Percentiles rank a stretch among this genome's conserved stretches.
phyloP scores from a whole-genome alignment of 2,113 vertebrate species.

The Eolophus roseicapilla region DNA sequence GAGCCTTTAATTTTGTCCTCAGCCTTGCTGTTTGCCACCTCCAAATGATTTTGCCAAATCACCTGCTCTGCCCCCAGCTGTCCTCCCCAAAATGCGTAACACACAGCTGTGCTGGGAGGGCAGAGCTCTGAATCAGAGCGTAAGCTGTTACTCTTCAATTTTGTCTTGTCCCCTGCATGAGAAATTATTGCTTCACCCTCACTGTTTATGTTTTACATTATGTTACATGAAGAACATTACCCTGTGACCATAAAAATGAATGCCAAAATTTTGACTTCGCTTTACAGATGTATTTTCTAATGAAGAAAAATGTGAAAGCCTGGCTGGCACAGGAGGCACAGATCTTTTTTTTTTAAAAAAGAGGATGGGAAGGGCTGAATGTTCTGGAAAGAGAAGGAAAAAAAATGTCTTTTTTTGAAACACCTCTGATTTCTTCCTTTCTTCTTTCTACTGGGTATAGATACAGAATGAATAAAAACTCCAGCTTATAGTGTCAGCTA shows the following conservation, averaged over 20 bases:
- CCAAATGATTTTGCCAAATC: slow-evolving; percentile 58
- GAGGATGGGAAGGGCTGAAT: slow-evolving; percentile 39
- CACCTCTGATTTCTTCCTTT: slow-evolving; percentile 32
- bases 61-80: slow-evolving; percentile 37
- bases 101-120: neutral
- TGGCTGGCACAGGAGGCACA: neutral
- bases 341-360: slow-evolving; percentile 59
- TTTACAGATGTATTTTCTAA: slow-evolving; percentile 72
- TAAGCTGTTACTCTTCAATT: neutral
- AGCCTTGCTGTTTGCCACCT: neutral
- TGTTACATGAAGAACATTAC: slow-evolving; percentile 49
- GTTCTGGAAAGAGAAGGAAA: slow-evolving; percentile 34
- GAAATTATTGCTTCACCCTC: slow-evolving; percentile 42
- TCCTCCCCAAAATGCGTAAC: slow-evolving; percentile 15
- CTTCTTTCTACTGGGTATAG: neutral
- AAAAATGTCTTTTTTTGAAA: neutral
- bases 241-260: slow-evolving; percentile 62
- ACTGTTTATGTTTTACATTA: slow-evolving; percentile 24
- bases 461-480: slow-evolving; percentile 58
- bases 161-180: slow-evolving; percentile 19
- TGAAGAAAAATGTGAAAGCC: slow-evolving; percentile 69
- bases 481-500: slow-evolving; percentile 8
- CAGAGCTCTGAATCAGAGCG: neutral
- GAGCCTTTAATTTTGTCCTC: slow-evolving; percentile 16
- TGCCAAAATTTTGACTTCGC: slow-evolving; percentile 61